Evolutionary conservation across 2,797 vertebrate species (phyloP).

Genomic region (Pipistrellus pygmaeus): DNA sequence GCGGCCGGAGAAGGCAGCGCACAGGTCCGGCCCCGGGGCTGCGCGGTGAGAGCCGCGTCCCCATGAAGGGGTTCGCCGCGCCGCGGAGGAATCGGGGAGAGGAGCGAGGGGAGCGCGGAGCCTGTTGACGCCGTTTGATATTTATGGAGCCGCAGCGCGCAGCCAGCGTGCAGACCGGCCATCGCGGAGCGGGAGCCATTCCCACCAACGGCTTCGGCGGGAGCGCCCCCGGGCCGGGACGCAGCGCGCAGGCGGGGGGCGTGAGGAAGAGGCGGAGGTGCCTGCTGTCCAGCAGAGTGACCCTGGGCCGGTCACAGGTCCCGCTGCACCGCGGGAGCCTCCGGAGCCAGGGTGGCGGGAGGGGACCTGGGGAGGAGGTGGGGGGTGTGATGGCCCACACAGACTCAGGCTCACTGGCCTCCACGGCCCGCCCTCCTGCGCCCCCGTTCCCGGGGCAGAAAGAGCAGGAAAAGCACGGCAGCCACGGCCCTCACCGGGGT

Average conservation of each 20-base stretch:
- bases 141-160: too few species aligned
- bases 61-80: constrained; percentile 57
- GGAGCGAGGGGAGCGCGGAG: too few species aligned
- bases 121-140: too few species aligned
- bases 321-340: not conserved
- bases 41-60: not conserved
- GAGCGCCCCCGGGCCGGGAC: not conserved
- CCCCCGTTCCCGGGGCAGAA: not conserved
- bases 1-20: not conserved
- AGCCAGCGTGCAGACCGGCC: too few species aligned
- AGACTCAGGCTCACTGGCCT: not conserved
- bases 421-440: not conserved
- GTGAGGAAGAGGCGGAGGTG: too few species aligned
- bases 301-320: not conserved
- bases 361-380: rapidly evolving
- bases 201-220: not conserved
- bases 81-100: not conserved
- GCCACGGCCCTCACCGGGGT: not conserved
- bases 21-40: not conserved
- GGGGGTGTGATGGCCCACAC: too few species aligned
- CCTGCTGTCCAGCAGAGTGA: not conserved
- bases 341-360: not conserved
- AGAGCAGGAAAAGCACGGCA: not conserved
- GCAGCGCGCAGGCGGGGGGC: not conserved
- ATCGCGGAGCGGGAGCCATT: too few species aligned